Evolutionary conservation across 2,797 vertebrate species (phyloP), one percentile per base, ranked within the genome.

Genomic region (Saxicola maurus): DNA sequence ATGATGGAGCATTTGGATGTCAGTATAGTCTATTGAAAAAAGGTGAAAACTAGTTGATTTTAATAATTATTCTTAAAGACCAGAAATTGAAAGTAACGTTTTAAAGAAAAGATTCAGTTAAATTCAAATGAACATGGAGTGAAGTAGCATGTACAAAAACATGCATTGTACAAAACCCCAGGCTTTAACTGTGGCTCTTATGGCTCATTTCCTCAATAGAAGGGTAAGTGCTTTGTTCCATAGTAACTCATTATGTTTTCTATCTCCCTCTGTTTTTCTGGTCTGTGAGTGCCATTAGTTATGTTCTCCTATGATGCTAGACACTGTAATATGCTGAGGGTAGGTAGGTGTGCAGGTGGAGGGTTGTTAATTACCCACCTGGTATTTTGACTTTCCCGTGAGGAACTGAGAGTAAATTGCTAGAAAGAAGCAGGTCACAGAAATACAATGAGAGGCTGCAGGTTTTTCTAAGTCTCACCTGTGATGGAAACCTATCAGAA

Each of bases 51-150:
- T 33, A 82, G 31, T 27, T 46, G 72, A 53, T 74, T 93, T 69
- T 38, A 90, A 46, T 52, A 45, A 27, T 71, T 93, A 95, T 89
- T 93, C 24, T 30, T 42, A 49, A 92, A 80, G 42, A 83, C 42
- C 53, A 67, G 17, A 87, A 94, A 79, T 57, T 76, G 37, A 67
- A 92, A 92, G 59, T 40, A 55, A 51, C 90, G 77, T 92, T 93
- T 86, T 74, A 46, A 85, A 81, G 61, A 69, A 94, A 94, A 72
- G 5, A 53, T 69, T 86, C 31, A 27, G 60, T 73, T 86, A 66
- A 90, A 85, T 81, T 77, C 67, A 91, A 90, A 80, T 40, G 8
- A 64, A 57, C 28, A 28, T 28, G 10, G 30, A 92, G 20, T 25
- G 30, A 42, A 55, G 27, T 60, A 90, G 43, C 3, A 5, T 1